Base-by-base conservation (phyloP, 2,797 vertebrate species). In the Phoxinus dragarum region DNA sequence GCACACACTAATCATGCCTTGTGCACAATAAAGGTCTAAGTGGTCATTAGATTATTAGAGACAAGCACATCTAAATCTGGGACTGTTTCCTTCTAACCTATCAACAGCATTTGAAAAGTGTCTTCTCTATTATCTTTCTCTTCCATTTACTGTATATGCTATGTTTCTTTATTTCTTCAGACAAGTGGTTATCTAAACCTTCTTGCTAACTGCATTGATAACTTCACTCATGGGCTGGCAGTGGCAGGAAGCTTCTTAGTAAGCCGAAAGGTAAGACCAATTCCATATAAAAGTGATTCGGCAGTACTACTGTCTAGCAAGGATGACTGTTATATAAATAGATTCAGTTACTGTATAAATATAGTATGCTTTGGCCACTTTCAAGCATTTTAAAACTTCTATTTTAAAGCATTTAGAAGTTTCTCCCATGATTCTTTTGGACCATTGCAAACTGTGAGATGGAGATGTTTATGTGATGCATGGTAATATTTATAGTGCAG, bases 151-250 rank as follows among this genome's bases (percentile, higher is more conserved):
- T 54, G 40, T 42, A 2, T 67, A 64, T 80, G 21, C 23, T 56
- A 14, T 40, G 16, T 23, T 66, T 80, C 61, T 59, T 76, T 54
- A 5, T 82, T 72, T 80, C 8, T 84, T 76, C 94, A 99, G 98
- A 97, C 96, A 19, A 98, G 97, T 67, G 98, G 98, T 88, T 99
- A 99, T 93, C 94, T 99, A 89, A 99, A 99, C 92, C 95, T 99
- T 11, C 92, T 99, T 90, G 98, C 98, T 84, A 99, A 99, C 94
- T 98, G 97, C 90, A 97, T 99, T 49, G 98, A 99, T 92, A 99
- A 99, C 94, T 99, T 99, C 92, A 99, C 98, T n/a, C 98, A 99
- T 0, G 98, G 98, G 49, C 93, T 99, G 88, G 98, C 98, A 5
- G 98, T 99, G 78, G 97, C 97, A 11, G 98, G 98, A 88, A 98